phyloP scores from a whole-genome alignment of 2,113 vertebrate species.

The Neotoma lepida region DNA sequence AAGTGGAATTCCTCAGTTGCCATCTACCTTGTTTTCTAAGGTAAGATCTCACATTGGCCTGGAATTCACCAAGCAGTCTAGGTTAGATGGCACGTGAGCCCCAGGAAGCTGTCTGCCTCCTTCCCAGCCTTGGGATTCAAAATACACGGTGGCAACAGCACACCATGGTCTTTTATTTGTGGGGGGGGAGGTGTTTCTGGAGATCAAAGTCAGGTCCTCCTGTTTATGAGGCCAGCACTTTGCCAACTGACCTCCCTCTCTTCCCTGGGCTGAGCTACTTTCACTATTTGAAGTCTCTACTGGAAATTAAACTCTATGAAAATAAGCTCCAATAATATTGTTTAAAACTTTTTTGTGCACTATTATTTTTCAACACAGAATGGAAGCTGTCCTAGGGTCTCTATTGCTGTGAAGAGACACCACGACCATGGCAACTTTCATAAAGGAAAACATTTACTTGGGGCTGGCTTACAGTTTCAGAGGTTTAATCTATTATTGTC shows the following conservation, averaged over 20 bases:
- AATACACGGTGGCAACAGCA: not conserved
- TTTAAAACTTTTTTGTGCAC: not conserved
- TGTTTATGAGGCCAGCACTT: not conserved
- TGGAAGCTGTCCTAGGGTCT: too few species aligned
- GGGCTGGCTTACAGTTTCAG: too few species aligned
- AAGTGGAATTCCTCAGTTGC: not conserved
- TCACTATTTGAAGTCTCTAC: not conserved
- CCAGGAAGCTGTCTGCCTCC: not conserved
- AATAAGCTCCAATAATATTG: not conserved
- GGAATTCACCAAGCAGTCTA: not conserved
- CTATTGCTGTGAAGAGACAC: too few species aligned
- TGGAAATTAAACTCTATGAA: constrained; percentile 12
- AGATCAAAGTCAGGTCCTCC: not conserved
- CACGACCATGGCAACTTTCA: too few species aligned
- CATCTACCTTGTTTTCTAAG: not conserved
- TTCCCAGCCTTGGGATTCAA: not conserved
- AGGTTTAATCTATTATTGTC: too few species aligned
- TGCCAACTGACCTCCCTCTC: not conserved
- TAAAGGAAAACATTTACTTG: too few species aligned
- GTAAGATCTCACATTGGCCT: not conserved
- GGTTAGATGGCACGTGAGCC: not conserved
- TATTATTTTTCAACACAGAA: not conserved
- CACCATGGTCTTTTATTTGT: not conserved
- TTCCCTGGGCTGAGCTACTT: not conserved
- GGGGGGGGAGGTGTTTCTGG: not conserved